phyloP scores from a whole-genome alignment of 2,113 vertebrate species.

The Cyphomyrus plagiostoma region DNA sequence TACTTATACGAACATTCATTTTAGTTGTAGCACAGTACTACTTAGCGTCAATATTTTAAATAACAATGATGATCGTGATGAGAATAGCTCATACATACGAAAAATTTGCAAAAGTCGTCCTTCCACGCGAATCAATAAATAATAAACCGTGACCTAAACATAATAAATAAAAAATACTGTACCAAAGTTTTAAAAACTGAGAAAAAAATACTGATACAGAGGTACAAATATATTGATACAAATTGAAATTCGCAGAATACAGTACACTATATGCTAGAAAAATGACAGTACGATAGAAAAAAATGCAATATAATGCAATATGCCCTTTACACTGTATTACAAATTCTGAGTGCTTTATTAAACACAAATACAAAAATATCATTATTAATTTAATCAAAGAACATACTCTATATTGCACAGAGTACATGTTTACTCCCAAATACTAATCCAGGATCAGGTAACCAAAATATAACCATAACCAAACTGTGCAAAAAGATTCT shows the following conservation, averaged over 20 bases:
- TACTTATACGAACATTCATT: constrained; percentile 18
- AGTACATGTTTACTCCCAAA: constrained; percentile 45
- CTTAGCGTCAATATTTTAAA: constrained; percentile 49
- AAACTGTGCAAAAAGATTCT: constrained; percentile 63
- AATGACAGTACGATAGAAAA: constrained; percentile 23
- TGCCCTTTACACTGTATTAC: constrained; percentile 60
- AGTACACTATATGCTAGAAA: constrained; percentile 57
- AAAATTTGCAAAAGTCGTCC: constrained; percentile 62
- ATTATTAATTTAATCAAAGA: constrained; percentile 20
- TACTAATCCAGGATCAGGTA: constrained; percentile 52
- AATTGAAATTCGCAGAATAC: constrained; percentile 38
- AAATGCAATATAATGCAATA: constrained; percentile 51
- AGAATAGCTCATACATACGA: constrained; percentile 61
- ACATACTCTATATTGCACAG: constrained; percentile 26
- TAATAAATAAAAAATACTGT: constrained; percentile 72
- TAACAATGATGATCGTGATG: constrained; percentile 41
- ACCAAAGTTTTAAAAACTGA: constrained; percentile 54
- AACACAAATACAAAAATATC: constrained; percentile 62
- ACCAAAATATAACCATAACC: constrained; percentile 42
- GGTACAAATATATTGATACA: constrained; percentile 50
- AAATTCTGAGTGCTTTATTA: constrained; percentile 62
- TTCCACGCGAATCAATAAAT: constrained; percentile 65
- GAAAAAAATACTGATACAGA: constrained; percentile 46
- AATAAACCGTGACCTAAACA: constrained; percentile 49
- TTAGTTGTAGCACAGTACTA: constrained; percentile 47